Evolutionary conservation across 2,113 vertebrate species (phyloP), one percentile per base, ranked within the genome.

Genomic region (Anser brachyrhynchus): DNA sequence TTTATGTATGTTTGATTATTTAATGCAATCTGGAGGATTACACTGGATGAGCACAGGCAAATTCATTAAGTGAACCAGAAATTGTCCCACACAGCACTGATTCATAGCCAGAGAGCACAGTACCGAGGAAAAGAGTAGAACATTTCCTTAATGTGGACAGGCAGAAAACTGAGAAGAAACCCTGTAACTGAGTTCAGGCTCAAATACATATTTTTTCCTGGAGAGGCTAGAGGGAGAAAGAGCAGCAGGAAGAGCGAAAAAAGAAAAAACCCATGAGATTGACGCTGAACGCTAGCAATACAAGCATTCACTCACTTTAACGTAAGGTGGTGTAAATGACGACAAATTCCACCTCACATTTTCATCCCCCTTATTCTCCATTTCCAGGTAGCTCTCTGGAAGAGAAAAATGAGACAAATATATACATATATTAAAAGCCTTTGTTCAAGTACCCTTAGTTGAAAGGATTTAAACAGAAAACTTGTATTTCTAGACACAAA

Each of bases 311-410:
- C 98, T 98, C 87, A 99, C 99, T 99, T 99, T 99, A 73, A 99
- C 98, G 84, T 99, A 99, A 3, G 99, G 98, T 71, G 99, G 99
- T 71, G 99, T 98, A 96, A 99, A 99, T 44, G 99, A 99, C 17
- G 99, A 99, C 74, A 99, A 97, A 95, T 98, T 97, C 99, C 99
- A 99, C 88, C 98, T 99, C 43, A 99, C 96, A 13, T 98, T 98
- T 67, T 97, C 97, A 54, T 97, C 96, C 28, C 98, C 98, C 44
- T 96, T 95, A 86, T 99, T 99, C 95, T 98, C 98, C 55, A 99
- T 97, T 93, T 99, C 98, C 96, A 99, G 93, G 73, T 93, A 97
- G 86, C 97, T 98, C 75, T 98, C 98, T 98, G 87, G 37, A 97
- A 97, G 28, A 84, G 59, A 93, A 92, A 28, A 61, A 73, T n/a